A percentile compares a stretch with the other conserved stretches of the same genome.
Conservation (phyloP, 2,113 vertebrate genomes). For the Erythrocercus mccallii region DNA sequence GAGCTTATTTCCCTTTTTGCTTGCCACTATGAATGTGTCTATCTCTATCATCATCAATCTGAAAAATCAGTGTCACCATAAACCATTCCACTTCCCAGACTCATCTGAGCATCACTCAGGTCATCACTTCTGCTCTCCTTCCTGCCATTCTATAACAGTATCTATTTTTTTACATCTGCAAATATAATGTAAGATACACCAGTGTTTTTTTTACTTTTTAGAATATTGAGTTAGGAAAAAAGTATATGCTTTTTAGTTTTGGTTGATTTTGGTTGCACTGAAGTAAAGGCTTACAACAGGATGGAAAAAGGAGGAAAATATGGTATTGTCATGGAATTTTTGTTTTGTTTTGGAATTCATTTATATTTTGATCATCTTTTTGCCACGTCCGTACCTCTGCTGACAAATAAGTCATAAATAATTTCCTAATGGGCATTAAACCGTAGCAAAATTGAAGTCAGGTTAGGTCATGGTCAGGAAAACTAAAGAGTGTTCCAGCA, state of each 20-base stretch:
- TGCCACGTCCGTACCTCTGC: not conserved
- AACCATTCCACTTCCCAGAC: not conserved
- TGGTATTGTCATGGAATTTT: not conserved
- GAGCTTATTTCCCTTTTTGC: not conserved
- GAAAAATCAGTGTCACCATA: not conserved
- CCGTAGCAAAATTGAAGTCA: not conserved
- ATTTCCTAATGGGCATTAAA: not conserved
- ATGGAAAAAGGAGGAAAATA: not conserved
- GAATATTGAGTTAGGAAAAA: not conserved
- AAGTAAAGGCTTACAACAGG: not conserved
- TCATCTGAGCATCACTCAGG: not conserved
- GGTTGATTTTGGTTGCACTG: not conserved
- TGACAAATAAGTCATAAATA: not conserved
- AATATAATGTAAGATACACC: not conserved
- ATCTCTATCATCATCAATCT: not conserved
- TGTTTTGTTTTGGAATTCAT: not conserved
- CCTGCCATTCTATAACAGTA: not conserved
- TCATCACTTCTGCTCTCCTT: not conserved
- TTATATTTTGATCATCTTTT: not conserved
- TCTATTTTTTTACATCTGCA: not conserved
- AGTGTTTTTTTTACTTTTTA: accelerated
- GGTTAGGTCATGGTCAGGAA: not conserved
- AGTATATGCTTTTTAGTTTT: not conserved
- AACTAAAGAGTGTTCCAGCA: not conserved
- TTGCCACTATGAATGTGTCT: not conserved